Conservation (phyloP, 2,113 vertebrate genomes). For the Paramormyrops kingsleyae region DNA sequence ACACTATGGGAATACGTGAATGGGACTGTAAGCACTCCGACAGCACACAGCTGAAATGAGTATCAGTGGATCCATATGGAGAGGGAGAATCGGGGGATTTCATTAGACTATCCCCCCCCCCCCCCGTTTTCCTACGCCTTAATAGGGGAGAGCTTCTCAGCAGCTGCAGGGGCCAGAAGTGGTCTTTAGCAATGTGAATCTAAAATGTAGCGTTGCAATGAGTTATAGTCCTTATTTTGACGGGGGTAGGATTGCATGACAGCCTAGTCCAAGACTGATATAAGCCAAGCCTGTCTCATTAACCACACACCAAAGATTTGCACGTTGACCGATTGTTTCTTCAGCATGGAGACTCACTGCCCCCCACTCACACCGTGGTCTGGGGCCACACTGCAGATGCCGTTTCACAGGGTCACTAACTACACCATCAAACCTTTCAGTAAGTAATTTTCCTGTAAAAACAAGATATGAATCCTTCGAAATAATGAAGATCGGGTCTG, state of each 20-base stretch:
- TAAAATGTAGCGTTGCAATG: neutral
- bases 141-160: neutral
- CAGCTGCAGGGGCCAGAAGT: neutral
- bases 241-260: neutral
- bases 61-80: neutral
- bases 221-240: neutral
- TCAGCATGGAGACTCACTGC: neutral
- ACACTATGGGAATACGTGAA: neutral
- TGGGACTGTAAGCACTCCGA: constrained; percentile 1
- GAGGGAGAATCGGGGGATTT: neutral
- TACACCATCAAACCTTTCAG: neutral
- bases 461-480: neutral
- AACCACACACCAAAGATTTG: neutral
- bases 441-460: neutral
- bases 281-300: neutral
- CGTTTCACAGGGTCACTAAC: neutral
- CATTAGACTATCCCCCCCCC: neutral
- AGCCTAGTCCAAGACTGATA: neutral
- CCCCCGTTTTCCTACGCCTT: neutral
- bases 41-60: neutral
- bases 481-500: neutral
- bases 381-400: neutral
- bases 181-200: neutral
- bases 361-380: neutral
- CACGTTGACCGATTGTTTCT: neutral